phyloP scores from a whole-genome alignment of 2,888 invertebrate genomes.

The Gryllus longicercus region DNA sequence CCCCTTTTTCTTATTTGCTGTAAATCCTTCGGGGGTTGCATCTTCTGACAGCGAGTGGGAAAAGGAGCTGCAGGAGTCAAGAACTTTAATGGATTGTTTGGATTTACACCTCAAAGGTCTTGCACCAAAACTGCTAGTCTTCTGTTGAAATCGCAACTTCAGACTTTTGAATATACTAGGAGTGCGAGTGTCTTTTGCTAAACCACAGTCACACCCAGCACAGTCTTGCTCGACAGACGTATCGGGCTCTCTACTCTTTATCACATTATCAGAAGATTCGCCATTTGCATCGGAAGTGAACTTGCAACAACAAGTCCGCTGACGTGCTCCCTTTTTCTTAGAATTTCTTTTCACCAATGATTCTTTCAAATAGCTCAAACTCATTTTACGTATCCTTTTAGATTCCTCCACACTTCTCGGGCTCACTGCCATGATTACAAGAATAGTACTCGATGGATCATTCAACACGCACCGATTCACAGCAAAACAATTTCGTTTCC shows the following conservation, averaged over 20 bases:
- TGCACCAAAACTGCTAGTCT: slow-evolving; percentile 26
- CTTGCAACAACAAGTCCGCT: slow-evolving; percentile 35
- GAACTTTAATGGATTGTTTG: slow-evolving; percentile 32
- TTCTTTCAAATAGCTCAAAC: slow-evolving; percentile 36
- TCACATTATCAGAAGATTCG: slow-evolving; percentile 29
- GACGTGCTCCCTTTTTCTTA: slow-evolving; percentile 33
- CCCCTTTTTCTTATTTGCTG: slow-evolving; percentile 23
- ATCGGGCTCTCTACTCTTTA: slow-evolving; percentile 28
- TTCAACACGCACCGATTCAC: slow-evolving; percentile 11
- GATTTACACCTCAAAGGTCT: slow-evolving; percentile 35
- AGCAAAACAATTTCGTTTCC: background rate
- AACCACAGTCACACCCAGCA: slow-evolving; percentile 31
- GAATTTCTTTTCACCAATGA: slow-evolving; percentile 35
- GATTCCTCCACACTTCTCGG: slow-evolving; percentile 31
- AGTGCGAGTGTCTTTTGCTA: slow-evolving; percentile 31
- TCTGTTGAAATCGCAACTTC: slow-evolving; percentile 36
- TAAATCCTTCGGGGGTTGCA: slow-evolving; percentile 26
- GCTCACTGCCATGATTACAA: slow-evolving; percentile 32
- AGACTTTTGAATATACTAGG: slow-evolving; percentile 36
- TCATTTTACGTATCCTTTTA: slow-evolving; percentile 35
- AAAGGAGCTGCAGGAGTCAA: slow-evolving; percentile 29
- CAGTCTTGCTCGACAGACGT: slow-evolving; percentile 25
- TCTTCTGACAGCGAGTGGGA: slow-evolving; percentile 30
- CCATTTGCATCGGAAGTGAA: slow-evolving; percentile 36
- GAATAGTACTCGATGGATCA: slow-evolving; percentile 12